Evolutionary conservation across 92 coral and sea anemone genomes (phyloP), one percentile per base, ranked within the genome.

Genomic region (Parazoanthus swiftii): DNA sequence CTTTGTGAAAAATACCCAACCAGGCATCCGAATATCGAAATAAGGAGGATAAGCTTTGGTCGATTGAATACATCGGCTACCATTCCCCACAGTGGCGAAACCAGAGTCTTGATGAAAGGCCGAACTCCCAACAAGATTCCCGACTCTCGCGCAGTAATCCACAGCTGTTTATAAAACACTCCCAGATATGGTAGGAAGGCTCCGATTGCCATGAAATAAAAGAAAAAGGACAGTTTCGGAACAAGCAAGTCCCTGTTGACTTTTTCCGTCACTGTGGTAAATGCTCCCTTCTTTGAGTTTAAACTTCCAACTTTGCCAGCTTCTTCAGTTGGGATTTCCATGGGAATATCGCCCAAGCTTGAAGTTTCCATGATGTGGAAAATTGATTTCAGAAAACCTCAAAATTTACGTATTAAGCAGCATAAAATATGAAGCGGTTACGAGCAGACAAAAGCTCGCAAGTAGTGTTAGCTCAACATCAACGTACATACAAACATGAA

Each of bases 81-180:
- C 86, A 95, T 88, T 43, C 98, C 98, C 98, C 98, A 95, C 18
- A 93, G 91, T 38, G 98, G 98, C 35, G 98, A 95, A 56, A 93
- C 94, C 25, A 95, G 76, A 88, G 94, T 95, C 82, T 91, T 95
- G 6, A 95, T 90, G 79, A 95, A 95, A 25, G 98, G 98, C 36
- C 98, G 94, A 63, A 95, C 80, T 21, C 98, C 98, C 35, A 95
- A 91, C 65, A 95, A 88, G 42, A 95, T 93, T 1, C 98, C 98
- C 20, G 96, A 90, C 75, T 95, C 94, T 37, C 96, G 89, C 23
- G 98, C 98, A 15, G 93, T 91, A 26, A 95, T 93, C 98, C 98
- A 95, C 8, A 95, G 89, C 67, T 95, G 98, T 67, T 95, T 95
- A 85, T 95, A 95, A 75, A 94, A 95, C 75, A 95, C 98, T 3